phyloP scores from a whole-genome alignment of 2,797 vertebrate genomes.

The Crocodylus rhombifer region DNA sequence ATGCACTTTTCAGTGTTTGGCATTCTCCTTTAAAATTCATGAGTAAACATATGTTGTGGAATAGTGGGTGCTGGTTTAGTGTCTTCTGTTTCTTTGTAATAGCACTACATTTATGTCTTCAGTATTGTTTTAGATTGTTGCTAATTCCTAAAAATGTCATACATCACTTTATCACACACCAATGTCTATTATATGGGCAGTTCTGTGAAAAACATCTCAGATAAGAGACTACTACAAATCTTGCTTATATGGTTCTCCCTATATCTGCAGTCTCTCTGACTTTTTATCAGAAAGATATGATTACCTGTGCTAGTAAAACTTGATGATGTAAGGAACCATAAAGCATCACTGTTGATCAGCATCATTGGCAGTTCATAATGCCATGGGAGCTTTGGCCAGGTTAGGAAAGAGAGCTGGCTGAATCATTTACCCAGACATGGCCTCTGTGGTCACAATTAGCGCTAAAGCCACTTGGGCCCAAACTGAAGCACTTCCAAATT shows the following conservation, averaged over 20 bases:
- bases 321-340: not conserved
- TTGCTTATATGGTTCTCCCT: not conserved
- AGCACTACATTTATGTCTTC: not conserved
- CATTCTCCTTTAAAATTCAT: not conserved
- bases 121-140: not conserved
- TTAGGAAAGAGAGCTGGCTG: no score
- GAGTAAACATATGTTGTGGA: not conserved
- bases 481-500: not conserved
- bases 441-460: no score
- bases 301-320: not conserved
- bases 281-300: no score
- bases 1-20: slow-evolving; percentile 4
- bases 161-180: not conserved
- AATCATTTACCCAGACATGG: no score
- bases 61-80: not conserved
- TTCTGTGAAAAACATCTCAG: not conserved
- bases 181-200: not conserved
- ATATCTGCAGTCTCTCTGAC: not conserved
- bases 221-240: no score
- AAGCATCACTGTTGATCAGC: not conserved
- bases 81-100: not conserved
- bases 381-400: not conserved
- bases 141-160: not conserved
- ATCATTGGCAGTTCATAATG: not conserved
- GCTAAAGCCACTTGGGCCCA: not conserved